Conservation (phyloP, 64 coral and sea anemone genomes). For the Montipora efflorescens region DNA sequence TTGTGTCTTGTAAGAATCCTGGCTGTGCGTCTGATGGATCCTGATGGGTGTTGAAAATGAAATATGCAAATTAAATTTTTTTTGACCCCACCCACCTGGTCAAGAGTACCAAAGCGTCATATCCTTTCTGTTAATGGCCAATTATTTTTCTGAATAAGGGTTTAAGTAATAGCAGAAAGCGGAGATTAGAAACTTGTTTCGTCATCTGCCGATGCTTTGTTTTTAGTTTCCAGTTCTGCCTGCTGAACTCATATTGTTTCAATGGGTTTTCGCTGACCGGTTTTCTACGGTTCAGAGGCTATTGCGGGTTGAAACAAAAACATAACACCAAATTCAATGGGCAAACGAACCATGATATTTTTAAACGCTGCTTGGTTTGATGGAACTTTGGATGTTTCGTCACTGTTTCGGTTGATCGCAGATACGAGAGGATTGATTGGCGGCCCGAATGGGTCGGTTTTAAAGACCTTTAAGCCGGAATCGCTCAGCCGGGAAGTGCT, state of each 20-base stretch:
- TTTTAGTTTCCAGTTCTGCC: neutral
- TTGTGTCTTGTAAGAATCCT: neutral
- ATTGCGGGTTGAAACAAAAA: neutral
- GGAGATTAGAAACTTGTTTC: constrained; percentile 11
- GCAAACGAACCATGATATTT: neutral
- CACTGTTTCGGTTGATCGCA: too few species aligned
- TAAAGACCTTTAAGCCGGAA: too few species aligned
- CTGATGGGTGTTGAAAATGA: neutral
- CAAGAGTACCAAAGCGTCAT: neutral
- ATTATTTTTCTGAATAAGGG: neutral
- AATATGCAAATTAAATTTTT: constrained; percentile 11
- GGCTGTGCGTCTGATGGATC: neutral
- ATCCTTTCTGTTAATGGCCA: neutral
- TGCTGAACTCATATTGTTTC: neutral
- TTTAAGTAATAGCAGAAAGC: neutral
- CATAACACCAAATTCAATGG: neutral
- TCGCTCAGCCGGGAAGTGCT: too few species aligned
- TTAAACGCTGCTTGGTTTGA: too few species aligned
- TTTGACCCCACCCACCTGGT: neutral
- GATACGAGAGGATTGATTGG: too few species aligned
- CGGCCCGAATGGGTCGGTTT: too few species aligned
- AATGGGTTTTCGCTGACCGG: neutral
- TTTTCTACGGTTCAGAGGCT: neutral
- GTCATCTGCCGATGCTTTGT: neutral
- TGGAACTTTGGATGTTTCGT: too few species aligned